phyloP scores from a whole-genome alignment of 2,113 vertebrate species.

The Oryzias celebensis region DNA sequence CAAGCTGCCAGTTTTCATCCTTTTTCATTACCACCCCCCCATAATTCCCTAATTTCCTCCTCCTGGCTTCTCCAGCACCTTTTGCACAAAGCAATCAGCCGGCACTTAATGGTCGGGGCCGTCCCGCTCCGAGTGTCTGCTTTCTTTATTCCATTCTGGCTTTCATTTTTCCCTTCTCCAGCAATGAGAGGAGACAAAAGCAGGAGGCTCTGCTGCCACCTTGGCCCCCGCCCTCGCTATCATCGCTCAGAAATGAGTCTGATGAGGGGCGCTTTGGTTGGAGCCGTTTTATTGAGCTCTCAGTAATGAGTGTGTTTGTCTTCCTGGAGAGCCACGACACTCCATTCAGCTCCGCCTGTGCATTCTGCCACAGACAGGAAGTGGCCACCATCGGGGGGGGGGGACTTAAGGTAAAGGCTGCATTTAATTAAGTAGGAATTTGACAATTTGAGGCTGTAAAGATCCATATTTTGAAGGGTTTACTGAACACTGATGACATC shows the following conservation, averaged over 20 bases:
- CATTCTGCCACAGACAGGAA: neutral
- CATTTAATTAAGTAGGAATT: too few relatives aligned
- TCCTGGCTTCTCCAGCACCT: slow-evolving; percentile 63
- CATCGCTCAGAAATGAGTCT: slow-evolving; percentile 44
- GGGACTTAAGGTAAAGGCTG: too few relatives aligned
- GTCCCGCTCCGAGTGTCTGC: slow-evolving; percentile 40
- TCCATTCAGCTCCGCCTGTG: neutral
- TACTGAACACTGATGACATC: too few relatives aligned
- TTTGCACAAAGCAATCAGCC: slow-evolving; percentile 76
- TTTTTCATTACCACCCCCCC: slow-evolving; percentile 74
- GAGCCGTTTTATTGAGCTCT: slow-evolving; percentile 37
- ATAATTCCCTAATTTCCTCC: slow-evolving; percentile 79
- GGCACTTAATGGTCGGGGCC: slow-evolving; percentile 65
- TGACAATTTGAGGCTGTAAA: too few relatives aligned
- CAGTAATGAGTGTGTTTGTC: slow-evolving; percentile 47
- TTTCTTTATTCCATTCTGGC: slow-evolving; percentile 12
- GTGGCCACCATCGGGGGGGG: neutral
- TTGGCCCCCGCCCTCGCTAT: slow-evolving; percentile 20
- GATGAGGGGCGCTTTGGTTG: slow-evolving; percentile 25
- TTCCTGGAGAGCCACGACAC: slow-evolving; percentile 19
- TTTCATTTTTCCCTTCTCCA: slow-evolving; percentile 23
- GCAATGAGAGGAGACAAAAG: slow-evolving; percentile 65
- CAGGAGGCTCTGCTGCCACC: slow-evolving; percentile 22
- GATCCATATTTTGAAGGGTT: too few relatives aligned
- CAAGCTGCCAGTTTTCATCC: slow-evolving; percentile 73